Base-by-base conservation (phyloP, 2,888 invertebrate species). In the Lasius fuliginosus region DNA sequence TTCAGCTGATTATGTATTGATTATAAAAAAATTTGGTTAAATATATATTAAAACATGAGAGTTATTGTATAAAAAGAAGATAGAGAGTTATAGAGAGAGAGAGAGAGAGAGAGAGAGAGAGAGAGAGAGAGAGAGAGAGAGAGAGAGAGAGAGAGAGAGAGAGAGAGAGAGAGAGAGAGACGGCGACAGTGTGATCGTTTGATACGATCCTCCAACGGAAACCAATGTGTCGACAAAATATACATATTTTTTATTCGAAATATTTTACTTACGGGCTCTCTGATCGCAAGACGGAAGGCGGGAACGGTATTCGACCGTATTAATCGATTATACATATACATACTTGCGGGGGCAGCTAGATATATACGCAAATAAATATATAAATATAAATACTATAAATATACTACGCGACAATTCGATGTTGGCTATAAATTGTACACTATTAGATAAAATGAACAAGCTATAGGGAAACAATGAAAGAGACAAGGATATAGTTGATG, bases 181-280 rank as follows among this genome's bases (percentile, higher is more conserved):
- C 53, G 53, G 40, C 46, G 75, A 64, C 27, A 73, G 60, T 82
- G 65, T 68, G 62, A 64, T 62, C 60, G 46, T 64, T 67, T 53
- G 74, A 64, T 76, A 65, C 76, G 86, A 85, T 87, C 85, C 82
- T 89, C 86, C 88, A 89, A 86, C 56, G 40, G 27, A 42, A 76
- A 82, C 68, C 83, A 85, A 88, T 90, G 89, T 88, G 90, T 91
- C 88, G 89, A 92, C 88, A 90, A 91, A 91, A 88, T 90, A 89
- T 88, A 93, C 87, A 93, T 93, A 93, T 93, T 93, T 93, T 93
- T 93, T 87, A 91, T 91, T 90, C 83, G 79, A 92, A 90, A 86
- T 92, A 93, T 93, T 93, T 93, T 92, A 92, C 87, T 89, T 91
- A 91, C 92, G 58, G 46, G 27, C 30, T 58, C 60, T 83, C 46